Conservation (phyloP, 2,113 vertebrate genomes). For the Falco punctatus region DNA sequence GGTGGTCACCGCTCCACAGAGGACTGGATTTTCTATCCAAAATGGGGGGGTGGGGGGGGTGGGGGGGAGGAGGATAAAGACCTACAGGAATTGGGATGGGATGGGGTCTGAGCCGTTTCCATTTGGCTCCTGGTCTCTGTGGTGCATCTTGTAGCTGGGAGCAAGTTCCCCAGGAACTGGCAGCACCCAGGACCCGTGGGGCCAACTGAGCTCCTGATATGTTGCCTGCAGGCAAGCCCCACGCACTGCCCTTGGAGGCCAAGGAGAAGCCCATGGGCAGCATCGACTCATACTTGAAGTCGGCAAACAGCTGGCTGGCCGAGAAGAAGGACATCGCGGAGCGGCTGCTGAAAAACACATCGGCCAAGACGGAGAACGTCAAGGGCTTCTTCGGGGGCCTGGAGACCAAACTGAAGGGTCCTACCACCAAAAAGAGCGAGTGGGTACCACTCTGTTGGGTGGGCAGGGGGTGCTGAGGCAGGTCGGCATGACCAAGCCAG, state of each 20-base stretch:
- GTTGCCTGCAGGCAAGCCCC: slow-evolving; percentile 77
- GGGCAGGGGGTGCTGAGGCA: background rate
- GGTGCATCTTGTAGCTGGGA: background rate
- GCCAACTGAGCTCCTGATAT: background rate
- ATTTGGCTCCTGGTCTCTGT: background rate
- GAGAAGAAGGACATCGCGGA: slow-evolving; percentile 93
- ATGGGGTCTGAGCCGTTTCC: no score
- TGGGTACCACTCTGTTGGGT: slow-evolving; percentile 47
- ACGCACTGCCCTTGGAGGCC: slow-evolving; percentile 80
- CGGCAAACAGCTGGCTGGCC: slow-evolving; percentile 90
- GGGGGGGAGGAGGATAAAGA: background rate
- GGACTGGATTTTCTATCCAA: background rate
- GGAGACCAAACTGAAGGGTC: slow-evolving; percentile 90
- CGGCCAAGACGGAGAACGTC: slow-evolving; percentile 82
- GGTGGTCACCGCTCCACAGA: accelerated
- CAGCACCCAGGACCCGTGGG: background rate
- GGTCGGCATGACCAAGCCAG: background rate
- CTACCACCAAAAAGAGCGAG: slow-evolving; percentile 78
- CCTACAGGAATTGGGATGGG: background rate
- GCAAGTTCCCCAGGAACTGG: background rate
- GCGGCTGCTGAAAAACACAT: slow-evolving; percentile 87
- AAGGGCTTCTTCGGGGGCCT: slow-evolving; percentile 93
- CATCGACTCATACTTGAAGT: slow-evolving; percentile 88
- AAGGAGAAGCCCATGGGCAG: slow-evolving; percentile 79
- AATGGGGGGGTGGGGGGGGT: background rate